A percentile compares a stretch with the other conserved stretches of the same genome.
phyloP scores from a whole-genome alignment of 2,113 vertebrate genomes.

The Anser cygnoides region DNA sequence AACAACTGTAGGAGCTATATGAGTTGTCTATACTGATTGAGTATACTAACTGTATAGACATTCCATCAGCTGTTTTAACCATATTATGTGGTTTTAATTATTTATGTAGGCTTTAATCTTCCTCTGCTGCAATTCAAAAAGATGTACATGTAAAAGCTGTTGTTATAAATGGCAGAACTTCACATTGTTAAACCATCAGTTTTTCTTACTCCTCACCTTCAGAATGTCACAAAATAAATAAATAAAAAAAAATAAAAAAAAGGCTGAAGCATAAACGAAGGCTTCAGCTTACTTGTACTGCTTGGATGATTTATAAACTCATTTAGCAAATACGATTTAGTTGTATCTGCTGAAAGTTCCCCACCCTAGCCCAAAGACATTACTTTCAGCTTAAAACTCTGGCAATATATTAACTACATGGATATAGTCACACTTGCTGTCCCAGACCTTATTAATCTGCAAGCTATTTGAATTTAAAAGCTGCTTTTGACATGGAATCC shows the following conservation, averaged over 20 bases:
- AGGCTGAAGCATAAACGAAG: neutral
- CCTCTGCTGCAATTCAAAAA: neutral
- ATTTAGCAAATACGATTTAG: slow-evolving; percentile 54
- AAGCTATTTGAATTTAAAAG: slow-evolving; percentile 66
- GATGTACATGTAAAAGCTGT: neutral
- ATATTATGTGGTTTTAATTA: neutral
- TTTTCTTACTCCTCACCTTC: slow-evolving; percentile 6
- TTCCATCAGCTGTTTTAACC: neutral
- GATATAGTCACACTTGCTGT: slow-evolving; percentile 70
- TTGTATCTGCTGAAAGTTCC: slow-evolving; percentile 42
- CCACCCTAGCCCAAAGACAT: slow-evolving; percentile 53
- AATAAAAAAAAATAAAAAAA: neutral
- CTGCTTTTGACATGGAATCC: slow-evolving; percentile 61
- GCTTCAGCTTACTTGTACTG: neutral
- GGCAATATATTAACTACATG: slow-evolving; percentile 55
- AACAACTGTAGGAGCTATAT: neutral
- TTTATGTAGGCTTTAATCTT: neutral
- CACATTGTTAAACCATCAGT: neutral
- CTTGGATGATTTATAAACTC: slow-evolving; percentile 39
- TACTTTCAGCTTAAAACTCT: slow-evolving; percentile 66
- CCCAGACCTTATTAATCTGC: slow-evolving; percentile 68
- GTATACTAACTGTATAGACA: too few species aligned
- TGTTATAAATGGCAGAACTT: slow-evolving; percentile 9
- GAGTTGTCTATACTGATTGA: neutral
- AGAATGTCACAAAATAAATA: neutral